Percentiles rank a stretch among this genome's conserved stretches.
Conservation (phyloP, 1,140 invertebrate species). For the Bombus confusus region DNA sequence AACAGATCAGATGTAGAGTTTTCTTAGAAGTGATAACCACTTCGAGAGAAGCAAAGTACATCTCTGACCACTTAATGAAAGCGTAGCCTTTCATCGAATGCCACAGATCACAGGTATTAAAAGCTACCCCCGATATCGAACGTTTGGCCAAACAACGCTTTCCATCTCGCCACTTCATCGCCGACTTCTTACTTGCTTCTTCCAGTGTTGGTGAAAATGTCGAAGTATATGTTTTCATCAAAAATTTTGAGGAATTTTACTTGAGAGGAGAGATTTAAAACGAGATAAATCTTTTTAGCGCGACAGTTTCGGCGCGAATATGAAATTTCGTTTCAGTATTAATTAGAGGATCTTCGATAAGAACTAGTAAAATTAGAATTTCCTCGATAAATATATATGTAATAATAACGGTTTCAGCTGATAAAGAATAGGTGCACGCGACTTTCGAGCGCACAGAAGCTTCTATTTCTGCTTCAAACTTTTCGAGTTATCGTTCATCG, state of each 20-base stretch:
- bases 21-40: no score
- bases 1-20: no score
- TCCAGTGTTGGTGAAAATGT: background rate
- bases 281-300: background rate
- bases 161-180: background rate
- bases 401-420: no score
- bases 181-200: background rate
- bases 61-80: constrained; percentile 12
- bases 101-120: background rate
- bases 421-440: no score
- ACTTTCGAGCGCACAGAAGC: no score
- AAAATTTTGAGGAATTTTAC: background rate
- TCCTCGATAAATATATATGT: no score
- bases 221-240: background rate
- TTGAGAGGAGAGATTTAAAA: background rate
- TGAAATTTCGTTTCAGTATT: no score
- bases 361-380: no score
- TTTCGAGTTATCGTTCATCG: no score
- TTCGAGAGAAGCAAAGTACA: background rate
- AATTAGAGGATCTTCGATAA: no score
- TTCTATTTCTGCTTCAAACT: no score
- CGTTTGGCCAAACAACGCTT: no score
- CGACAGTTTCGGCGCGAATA: rapidly evolving
- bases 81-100: background rate
- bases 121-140: background rate